Percentiles rank a stretch among this genome's conserved stretches.
These are phyloP conservation scores for Pocota personata DNA, from an alignment of 2,888 invertebrate species.

Conservation along the genomic window DNA sequence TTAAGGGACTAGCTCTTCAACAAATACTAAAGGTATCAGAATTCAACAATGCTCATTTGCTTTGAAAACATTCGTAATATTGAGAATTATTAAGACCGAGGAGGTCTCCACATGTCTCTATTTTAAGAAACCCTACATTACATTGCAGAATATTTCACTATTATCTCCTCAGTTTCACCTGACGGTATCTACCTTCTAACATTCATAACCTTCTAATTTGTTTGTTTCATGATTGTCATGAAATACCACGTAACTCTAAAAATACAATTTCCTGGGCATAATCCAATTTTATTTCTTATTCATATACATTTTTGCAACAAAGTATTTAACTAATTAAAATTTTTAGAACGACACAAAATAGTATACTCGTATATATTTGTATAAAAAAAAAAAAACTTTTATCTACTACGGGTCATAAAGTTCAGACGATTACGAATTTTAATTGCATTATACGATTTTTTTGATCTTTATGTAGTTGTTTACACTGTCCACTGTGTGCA, in stretches of 20 bases:
- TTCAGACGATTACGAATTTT: slow-evolving; percentile 39
- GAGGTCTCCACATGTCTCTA: too few species aligned
- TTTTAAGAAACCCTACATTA: too few species aligned
- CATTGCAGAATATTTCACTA: too few species aligned
- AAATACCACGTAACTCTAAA: too few species aligned
- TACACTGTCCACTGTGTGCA: not conserved
- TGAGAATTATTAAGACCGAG: too few species aligned
- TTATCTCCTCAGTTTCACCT: too few species aligned
- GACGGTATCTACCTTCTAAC: too few species aligned
- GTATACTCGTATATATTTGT: not conserved
- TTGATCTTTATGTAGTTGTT: not conserved
- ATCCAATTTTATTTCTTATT: not conserved
- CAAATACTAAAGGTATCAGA: too few species aligned
- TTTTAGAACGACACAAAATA: not conserved
- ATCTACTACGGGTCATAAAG: slow-evolving; percentile 41
- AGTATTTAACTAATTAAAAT: not conserved
- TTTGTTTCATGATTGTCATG: too few species aligned
- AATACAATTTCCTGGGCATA: not conserved
- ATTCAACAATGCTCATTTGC: too few species aligned
- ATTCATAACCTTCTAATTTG: not conserved
- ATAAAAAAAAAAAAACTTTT: not conserved
- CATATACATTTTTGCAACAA: not conserved
- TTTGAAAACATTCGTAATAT: too few species aligned
- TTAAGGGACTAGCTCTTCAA: too few species aligned
- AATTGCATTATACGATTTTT: slow-evolving; percentile 17